phyloP scores from a whole-genome alignment of 2,888 invertebrate genomes.

The Tinea pellionella region DNA sequence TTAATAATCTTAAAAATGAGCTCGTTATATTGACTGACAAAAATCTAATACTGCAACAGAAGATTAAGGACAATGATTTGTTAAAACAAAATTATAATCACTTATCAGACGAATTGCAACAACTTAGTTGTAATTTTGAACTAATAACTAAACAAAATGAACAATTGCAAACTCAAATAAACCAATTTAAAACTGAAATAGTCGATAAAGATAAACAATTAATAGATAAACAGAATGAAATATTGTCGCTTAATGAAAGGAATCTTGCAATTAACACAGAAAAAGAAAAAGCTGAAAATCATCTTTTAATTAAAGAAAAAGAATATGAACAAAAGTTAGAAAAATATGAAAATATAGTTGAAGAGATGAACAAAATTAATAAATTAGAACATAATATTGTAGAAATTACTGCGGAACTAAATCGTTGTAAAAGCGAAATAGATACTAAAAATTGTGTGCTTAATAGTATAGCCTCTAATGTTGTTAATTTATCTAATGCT shows the following conservation, averaged over 20 bases:
- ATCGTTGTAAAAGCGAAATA: not conserved
- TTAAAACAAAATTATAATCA: not conserved
- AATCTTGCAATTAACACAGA: slow-evolving; percentile 16
- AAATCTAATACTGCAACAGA: not conserved
- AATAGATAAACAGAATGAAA: not conserved
- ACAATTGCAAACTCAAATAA: slow-evolving; percentile 19
- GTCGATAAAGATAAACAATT: not conserved
- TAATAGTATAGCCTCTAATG: not conserved
- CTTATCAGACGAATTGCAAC: not conserved
- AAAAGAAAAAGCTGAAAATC: slow-evolving; percentile 20
- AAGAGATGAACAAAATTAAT: not conserved
- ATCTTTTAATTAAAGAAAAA: slow-evolving; percentile 18
- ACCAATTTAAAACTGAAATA: slow-evolving; percentile 18
- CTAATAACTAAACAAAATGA: slow-evolving; percentile 10
- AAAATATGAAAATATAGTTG: not conserved
- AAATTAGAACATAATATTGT: not conserved
- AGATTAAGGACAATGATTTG: not conserved
- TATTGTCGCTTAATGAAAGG: not conserved
- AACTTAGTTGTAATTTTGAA: not conserved
- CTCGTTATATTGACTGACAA: not conserved
- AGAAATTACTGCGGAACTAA: not conserved
- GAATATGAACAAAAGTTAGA: not conserved
- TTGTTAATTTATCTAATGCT: not conserved
- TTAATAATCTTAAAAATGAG: not conserved
- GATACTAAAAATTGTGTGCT: not conserved